Base-by-base conservation (phyloP, 1,140 invertebrate genomes). In the Drosophila hydei region DNA sequence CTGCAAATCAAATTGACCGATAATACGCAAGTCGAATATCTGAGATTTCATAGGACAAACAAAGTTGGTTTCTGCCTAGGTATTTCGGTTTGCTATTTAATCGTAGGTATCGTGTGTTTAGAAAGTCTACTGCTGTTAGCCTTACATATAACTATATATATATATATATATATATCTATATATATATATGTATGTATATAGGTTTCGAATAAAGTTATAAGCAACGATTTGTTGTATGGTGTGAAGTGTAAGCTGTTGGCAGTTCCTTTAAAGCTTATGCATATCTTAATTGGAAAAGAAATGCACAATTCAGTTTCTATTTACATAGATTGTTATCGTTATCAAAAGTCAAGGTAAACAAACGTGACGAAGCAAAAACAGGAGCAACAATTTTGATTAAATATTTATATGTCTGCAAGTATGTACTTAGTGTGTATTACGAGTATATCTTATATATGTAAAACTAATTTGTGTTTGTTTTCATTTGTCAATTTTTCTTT, bases 1-100 rank as follows among this genome's bases (percentile, higher is more conserved):
- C 60, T 69, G 81, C 77, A 87, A 87, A 78, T 63, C 3, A 87
- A 87, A 87, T 87, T 87, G 83, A 87, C 83, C 40, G 48, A 59
- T 38, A 40, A 8, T 40, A 38, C n/a, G 9, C 23, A 38, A 1
- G 9, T 40, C 52, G 6, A 59, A 21, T 58, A 43, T 58, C 52
- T 40, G 52, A 55, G 33, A 42, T 42, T 42, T 18, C 30, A 11
- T 56, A 21, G 40, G 16, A 33, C 14, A 59, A 59, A 59, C 16
- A 42, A 47, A 25, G 23, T 11, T 43, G 55, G 16, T 18, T 58
- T 18, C 40, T 33, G 50, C 40, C 59, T 42, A 51, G 30, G 47
- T 72, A 51, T 67, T 72, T 43, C 45, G 47, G 52, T 71, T 51
- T 38, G 16, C 47, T 63, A 47, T 65, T 21, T 36, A 45, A 25